A percentile compares a stretch with the other conserved stretches of the same genome.
These are phyloP conservation scores for Heliocidaris erythrogramma DNA, from an alignment of 35 echinoderm and acorn worm species.

Conservation along the genomic window DNA sequence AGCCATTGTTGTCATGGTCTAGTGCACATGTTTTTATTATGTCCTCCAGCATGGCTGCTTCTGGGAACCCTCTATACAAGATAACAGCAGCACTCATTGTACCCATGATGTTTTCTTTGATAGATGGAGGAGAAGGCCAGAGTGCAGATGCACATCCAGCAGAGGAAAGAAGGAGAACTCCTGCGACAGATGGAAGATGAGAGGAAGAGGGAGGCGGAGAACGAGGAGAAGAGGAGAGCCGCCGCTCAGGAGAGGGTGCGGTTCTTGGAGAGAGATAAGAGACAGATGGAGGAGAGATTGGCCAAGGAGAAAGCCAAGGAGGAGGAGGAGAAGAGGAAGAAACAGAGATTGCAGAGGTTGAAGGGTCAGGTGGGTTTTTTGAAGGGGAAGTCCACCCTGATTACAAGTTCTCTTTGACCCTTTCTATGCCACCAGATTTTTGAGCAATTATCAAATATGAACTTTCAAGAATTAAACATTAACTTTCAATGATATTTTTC, in stretches of 20 bases:
- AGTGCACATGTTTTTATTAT: too few species aligned
- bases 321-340: slow-evolving; percentile 60
- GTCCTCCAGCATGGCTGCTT: too few species aligned
- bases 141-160: slow-evolving; percentile 68
- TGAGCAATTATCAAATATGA: too few species aligned
- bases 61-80: too few species aligned
- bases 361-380: slow-evolving; percentile 74
- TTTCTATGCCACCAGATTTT: too few species aligned
- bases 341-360: slow-evolving; percentile 72
- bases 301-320: slow-evolving; percentile 70
- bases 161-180: slow-evolving; percentile 74
- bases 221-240: slow-evolving; percentile 68
- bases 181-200: slow-evolving; percentile 36
- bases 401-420: too few species aligned
- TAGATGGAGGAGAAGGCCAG: slow-evolving; percentile 76
- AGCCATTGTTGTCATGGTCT: too few species aligned
- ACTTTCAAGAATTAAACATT: too few species aligned
- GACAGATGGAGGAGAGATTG: slow-evolving; percentile 66
- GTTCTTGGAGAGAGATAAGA: slow-evolving; percentile 79
- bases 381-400: neutral
- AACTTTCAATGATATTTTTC: too few species aligned
- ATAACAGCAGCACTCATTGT: too few species aligned
- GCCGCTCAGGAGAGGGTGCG: slow-evolving; percentile 64
- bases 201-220: slow-evolving; percentile 46
- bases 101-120: neutral